Base-by-base conservation (phyloP, 1,140 invertebrate genomes). In the Zelostemma sp. region DNA sequence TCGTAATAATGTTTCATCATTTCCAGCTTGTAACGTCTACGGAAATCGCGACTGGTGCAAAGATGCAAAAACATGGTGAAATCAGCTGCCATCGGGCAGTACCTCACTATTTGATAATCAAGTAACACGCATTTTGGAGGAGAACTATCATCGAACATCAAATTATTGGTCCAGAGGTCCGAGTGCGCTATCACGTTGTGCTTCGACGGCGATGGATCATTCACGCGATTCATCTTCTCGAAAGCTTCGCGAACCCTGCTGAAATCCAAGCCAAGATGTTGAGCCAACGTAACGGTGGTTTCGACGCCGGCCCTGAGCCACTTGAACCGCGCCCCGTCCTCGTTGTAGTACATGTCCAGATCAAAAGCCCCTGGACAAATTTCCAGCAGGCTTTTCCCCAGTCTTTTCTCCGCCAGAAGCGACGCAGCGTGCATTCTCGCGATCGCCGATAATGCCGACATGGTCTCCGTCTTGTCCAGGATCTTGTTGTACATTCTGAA, bases 141-240 rank as follows among this genome's bases (percentile, higher is more conserved):
- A n/a, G n/a, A n/a, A n/a, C n/a, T n/a, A n/a, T n/a, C n/a, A n/a
- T n/a, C n/a, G n/a, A n/a, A n/a, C n/a, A n/a, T n/a, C n/a, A n/a
- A n/a, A n/a, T n/a, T n/a, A n/a, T n/a, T n/a, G n/a, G n/a, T n/a
- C n/a, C n/a, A n/a, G n/a, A n/a, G n/a, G n/a, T n/a, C n/a, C n/a
- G n/a, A n/a, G n/a, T n/a, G n/a, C n/a, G n/a, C n/a, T n/a, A 89
- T 73, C 1, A 86, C 86, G 61, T 90, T 91, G 19, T 85, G 78
- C 53, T 82, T 84, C 21, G 77, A 80, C 1, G 72, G 41, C 6
- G 85, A 87, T 0, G 87, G 85, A 53, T 84, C 80, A 46, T 81
- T 76, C 1, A 86, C 76, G 8, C 86, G 77, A 15, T 83, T 82
- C 0, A 87, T 76, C 1, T 56, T 68, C 1, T 83, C 64, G 25